These are phyloP conservation scores for Drosophila pseudotalamancana DNA, from an alignment of 2,888 invertebrate species.

Conservation along the genomic window DNA sequence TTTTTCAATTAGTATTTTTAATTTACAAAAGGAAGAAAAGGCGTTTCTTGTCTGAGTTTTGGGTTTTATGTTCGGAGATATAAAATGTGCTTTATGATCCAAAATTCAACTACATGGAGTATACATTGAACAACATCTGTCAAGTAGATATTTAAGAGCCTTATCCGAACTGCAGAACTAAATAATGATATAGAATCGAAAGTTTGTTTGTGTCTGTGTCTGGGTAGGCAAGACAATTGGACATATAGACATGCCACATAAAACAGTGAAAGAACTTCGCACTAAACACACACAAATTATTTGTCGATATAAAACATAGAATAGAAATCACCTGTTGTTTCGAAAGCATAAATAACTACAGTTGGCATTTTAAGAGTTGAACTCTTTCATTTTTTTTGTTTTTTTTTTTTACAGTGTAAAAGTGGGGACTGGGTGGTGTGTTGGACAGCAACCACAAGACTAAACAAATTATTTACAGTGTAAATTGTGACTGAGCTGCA, in stretches of 20 bases:
- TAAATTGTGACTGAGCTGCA: slow-evolving; percentile 49
- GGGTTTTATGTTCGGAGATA: not conserved
- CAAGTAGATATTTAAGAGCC: slow-evolving; percentile 31
- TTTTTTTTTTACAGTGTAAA: slow-evolving; percentile 67
- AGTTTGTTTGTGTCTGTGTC: slow-evolving; percentile 45
- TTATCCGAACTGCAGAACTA: slow-evolving; percentile 24
- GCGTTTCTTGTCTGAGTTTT: slow-evolving; percentile 18
- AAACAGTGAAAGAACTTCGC: slow-evolving; percentile 38
- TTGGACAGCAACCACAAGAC: slow-evolving; percentile 44
- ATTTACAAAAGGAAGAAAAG: slow-evolving; percentile 16
- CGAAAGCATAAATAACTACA: slow-evolving; percentile 74
- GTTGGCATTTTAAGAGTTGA: slow-evolving; percentile 61
- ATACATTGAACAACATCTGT: slow-evolving; percentile 38
- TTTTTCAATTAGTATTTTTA: slow-evolving; percentile 22
- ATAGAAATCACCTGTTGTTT: slow-evolving; percentile 72
- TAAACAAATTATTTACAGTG: slow-evolving; percentile 77
- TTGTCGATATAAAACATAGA: slow-evolving; percentile 44
- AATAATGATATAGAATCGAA: slow-evolving; percentile 22
- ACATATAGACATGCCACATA: slow-evolving; percentile 78
- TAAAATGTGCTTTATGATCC: slow-evolving; percentile 13
- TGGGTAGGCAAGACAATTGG: slow-evolving; percentile 57
- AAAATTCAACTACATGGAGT: slow-evolving; percentile 26
- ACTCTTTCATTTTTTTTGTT: slow-evolving; percentile 32
- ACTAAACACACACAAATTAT: slow-evolving; percentile 49
- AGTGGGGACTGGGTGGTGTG: slow-evolving; percentile 14